phyloP scores from a whole-genome alignment of 2,888 invertebrate genomes.

The Rhorus exstirpatorius region DNA sequence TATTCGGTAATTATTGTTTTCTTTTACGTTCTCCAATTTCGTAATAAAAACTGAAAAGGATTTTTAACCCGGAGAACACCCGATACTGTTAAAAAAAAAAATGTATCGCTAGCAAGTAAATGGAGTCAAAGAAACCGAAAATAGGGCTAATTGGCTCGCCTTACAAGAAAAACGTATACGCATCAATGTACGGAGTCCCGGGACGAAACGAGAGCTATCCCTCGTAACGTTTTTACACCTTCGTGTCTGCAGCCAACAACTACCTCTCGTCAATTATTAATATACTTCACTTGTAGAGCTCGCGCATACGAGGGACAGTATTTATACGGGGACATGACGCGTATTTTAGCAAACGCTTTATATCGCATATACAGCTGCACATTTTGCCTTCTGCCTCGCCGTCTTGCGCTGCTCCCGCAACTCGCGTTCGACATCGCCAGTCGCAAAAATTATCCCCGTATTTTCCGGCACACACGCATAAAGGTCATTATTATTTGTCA shows the following conservation, averaged over 20 bases:
- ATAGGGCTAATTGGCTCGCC: background rate
- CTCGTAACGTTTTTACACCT: slow-evolving; percentile 12
- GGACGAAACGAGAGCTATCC: background rate
- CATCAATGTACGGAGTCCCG: too few species aligned
- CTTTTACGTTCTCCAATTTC: too few species aligned
- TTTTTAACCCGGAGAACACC: too few species aligned
- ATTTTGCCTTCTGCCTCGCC: slow-evolving; percentile 47
- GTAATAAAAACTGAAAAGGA: too few species aligned
- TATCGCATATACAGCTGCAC: slow-evolving; percentile 58
- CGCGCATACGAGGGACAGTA: slow-evolving; percentile 32
- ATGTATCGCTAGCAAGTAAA: too few species aligned
- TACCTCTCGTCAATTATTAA: slow-evolving; percentile 43
- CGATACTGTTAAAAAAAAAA: too few species aligned
- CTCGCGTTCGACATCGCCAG: slow-evolving; percentile 37
- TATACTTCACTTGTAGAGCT: slow-evolving; percentile 10
- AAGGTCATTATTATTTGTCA: slow-evolving; percentile 69
- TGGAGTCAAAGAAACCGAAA: too few species aligned
- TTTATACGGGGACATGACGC: slow-evolving; percentile 1
- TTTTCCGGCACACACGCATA: slow-evolving; percentile 64
- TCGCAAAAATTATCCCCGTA: slow-evolving; percentile 61
- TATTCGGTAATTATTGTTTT: too few species aligned
- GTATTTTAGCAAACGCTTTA: slow-evolving; percentile 50
- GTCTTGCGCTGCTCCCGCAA: slow-evolving; percentile 13
- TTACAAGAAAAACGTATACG: background rate
- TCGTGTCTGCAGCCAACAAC: slow-evolving; percentile 14